Evolutionary conservation across 1,140 invertebrate genomes (phyloP).

Genomic region (Carposina sasakii): DNA sequence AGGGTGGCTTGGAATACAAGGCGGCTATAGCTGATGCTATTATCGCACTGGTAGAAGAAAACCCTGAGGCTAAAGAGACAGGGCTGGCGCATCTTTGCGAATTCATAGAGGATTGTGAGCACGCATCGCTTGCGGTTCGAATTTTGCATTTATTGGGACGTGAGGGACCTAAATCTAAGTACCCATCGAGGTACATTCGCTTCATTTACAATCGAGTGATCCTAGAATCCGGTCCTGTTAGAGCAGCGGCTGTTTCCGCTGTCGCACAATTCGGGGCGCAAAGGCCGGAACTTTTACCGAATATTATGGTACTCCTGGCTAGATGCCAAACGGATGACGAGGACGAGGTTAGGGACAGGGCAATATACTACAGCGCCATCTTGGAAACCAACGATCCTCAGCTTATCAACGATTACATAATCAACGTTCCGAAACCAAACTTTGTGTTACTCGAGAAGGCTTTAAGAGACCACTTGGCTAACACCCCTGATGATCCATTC

Average conservation of each 20-base stretch:
- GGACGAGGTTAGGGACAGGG: slow-evolving; percentile 98
- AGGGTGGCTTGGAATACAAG: slow-evolving; percentile 98
- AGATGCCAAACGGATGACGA: slow-evolving; percentile 97
- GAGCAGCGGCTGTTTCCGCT: slow-evolving; percentile 97
- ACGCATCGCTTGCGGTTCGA: slow-evolving; percentile 95
- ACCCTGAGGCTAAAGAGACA: slow-evolving; percentile 91
- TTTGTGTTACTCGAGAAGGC: slow-evolving; percentile 92
- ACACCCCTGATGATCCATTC: slow-evolving; percentile 84
- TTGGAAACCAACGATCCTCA: slow-evolving; percentile 77
- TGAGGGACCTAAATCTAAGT: slow-evolving; percentile 95
- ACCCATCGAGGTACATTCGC: slow-evolving; percentile 96
- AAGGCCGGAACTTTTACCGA: slow-evolving; percentile 91
- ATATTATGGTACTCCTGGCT: slow-evolving; percentile 86
- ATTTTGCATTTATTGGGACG: slow-evolving; percentile 97
- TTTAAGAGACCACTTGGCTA: slow-evolving; percentile 84
- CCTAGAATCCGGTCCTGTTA: slow-evolving; percentile 94
- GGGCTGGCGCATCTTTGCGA: slow-evolving; percentile 98
- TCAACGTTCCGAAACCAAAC: slow-evolving; percentile 83
- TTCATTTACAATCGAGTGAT: slow-evolving; percentile 99
- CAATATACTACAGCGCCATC: slow-evolving; percentile 96
- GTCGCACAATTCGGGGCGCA: slow-evolving; percentile 98
- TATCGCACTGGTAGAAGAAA: slow-evolving; percentile 98
- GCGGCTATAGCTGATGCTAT: slow-evolving; percentile 99
- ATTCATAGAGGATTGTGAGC: slow-evolving; percentile 99
- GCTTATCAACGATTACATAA: slow-evolving; percentile 89